phyloP scores from a whole-genome alignment of 2,797 vertebrate genomes.

The Sebastolobus alascanus region DNA sequence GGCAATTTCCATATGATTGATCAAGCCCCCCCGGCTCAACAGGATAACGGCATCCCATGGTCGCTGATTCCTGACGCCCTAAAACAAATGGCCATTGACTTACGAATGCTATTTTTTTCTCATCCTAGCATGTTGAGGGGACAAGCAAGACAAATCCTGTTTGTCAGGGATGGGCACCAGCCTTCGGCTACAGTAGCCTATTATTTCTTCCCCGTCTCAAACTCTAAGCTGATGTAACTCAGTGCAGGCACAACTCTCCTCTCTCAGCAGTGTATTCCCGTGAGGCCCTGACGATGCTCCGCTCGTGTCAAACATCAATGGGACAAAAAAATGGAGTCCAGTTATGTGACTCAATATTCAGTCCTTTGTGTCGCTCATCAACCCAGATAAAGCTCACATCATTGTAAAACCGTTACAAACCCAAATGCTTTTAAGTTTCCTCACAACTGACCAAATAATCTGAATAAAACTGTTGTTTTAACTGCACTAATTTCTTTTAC shows the following conservation, averaged over 20 bases:
- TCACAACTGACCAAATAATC: neutral
- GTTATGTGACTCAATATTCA: neutral
- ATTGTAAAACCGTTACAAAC: neutral
- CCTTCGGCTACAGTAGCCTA: neutral
- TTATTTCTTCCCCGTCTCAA: conserved; percentile 7
- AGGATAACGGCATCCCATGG: no score
- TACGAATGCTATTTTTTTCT: no score
- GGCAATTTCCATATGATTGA: no score
- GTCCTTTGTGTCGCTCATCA: neutral
- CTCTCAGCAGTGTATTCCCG: neutral
- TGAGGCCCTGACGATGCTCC: neutral
- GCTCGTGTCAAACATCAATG: conserved; percentile 12
- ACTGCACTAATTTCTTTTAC: no score
- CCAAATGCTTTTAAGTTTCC: neutral
- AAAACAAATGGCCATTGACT: no score
- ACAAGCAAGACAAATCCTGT: no score
- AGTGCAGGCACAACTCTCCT: neutral
- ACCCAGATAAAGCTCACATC: neutral
- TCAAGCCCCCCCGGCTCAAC: no score
- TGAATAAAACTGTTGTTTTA: neutral
- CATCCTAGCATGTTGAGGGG: no score
- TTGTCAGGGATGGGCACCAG: no score
- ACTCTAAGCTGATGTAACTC: conserved; percentile 2
- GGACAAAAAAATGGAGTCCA: conserved; percentile 16
- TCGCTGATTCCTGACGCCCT: no score